Percentiles rank a stretch among this genome's conserved stretches.
Conservation (phyloP, 2,888 invertebrate species). For the Allophyes oxyacanthae region DNA sequence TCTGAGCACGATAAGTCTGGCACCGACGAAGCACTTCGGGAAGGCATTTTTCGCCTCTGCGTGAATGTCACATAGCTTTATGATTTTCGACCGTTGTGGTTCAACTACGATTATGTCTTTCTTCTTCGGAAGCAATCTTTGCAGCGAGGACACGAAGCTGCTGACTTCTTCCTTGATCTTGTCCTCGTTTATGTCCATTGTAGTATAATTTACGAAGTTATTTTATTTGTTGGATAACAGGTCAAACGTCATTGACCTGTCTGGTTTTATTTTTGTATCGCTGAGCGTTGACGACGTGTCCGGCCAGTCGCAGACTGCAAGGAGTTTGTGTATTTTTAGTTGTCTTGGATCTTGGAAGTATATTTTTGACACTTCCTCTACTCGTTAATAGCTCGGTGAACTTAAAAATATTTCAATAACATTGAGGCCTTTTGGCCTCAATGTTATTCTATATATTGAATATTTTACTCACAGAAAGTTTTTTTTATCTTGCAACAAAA, state of each 20-base stretch:
- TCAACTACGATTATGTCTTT: constrained; percentile 73
- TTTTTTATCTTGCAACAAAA: no score
- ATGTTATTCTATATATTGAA: no score
- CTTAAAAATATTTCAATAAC: not conserved
- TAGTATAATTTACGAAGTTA: constrained; percentile 58
- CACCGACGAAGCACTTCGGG: constrained; percentile 82
- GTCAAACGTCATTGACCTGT: constrained; percentile 82
- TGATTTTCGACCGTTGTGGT: constrained; percentile 66
- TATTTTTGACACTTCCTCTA: constrained; percentile 49
- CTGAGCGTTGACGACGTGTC: constrained; percentile 63
- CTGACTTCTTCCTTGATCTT: constrained; percentile 79
- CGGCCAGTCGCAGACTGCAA: constrained; percentile 78
- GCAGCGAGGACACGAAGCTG: constrained; percentile 76
- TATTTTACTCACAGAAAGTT: no score
- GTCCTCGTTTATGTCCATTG: constrained; percentile 83
- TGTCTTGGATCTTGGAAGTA: constrained; percentile 51
- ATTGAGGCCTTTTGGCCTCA: no score
- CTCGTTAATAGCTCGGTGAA: not conserved
- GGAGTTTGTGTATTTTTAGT: constrained; percentile 75
- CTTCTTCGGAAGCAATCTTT: constrained; percentile 79
- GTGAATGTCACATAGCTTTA: constrained; percentile 77
- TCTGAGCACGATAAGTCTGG: constrained; percentile 75
- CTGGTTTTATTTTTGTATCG: constrained; percentile 77
- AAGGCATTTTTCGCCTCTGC: constrained; percentile 82
- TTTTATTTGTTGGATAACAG: constrained; percentile 73